Evolutionary conservation across 2,113 vertebrate species (phyloP).

Genomic region (Mormyrus iriodes): DNA sequence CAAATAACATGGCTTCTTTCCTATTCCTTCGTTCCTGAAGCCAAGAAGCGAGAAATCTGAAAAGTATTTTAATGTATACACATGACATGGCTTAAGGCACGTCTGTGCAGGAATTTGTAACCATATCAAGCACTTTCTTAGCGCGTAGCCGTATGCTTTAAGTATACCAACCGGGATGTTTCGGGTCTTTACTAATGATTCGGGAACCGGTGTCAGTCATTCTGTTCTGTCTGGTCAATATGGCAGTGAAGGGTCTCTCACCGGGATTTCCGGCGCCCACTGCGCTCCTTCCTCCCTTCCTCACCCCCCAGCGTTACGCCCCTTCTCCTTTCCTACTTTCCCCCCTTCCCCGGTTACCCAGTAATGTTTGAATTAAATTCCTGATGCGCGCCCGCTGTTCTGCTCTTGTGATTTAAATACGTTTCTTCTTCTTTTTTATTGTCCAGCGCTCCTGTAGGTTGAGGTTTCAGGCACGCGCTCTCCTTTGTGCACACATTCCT

Average conservation of each 20-base stretch:
- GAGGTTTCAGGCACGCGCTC: background rate
- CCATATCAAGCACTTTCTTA: background rate
- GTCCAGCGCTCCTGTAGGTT: background rate
- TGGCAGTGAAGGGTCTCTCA: constrained; percentile 12
- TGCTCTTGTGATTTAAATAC: constrained; percentile 10
- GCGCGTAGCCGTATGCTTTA: background rate
- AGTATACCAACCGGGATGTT: background rate
- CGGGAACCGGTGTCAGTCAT: background rate
- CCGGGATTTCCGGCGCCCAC: constrained; percentile 18
- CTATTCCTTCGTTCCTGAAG: background rate
- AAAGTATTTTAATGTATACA: background rate
- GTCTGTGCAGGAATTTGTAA: background rate
- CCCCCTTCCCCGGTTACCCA: constrained; percentile 18
- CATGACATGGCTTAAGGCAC: background rate
- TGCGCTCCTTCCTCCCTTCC: background rate
- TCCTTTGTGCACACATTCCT: background rate
- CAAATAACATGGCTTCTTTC: background rate
- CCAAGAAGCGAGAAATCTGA: background rate
- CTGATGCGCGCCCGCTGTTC: background rate
- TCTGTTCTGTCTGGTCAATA: background rate
- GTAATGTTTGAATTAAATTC: constrained; percentile 5
- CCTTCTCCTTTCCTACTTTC: background rate
- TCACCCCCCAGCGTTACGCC: background rate
- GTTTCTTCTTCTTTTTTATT: background rate
- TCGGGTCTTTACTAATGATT: background rate